phyloP scores from a whole-genome alignment of 2,113 vertebrate genomes.

The Conger conger region DNA sequence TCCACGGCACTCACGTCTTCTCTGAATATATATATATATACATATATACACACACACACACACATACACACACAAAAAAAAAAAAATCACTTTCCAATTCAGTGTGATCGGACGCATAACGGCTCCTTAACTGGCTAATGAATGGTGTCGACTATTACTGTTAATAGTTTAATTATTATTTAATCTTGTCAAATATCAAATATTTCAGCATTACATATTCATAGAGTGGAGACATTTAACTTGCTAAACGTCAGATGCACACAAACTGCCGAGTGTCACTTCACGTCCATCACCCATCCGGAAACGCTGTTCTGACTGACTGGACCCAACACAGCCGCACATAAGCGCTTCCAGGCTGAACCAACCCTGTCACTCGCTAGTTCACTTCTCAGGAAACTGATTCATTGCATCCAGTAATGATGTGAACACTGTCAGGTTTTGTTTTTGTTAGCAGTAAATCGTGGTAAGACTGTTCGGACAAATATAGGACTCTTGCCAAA shows the following conservation, averaged over 20 bases:
- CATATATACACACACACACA: no score
- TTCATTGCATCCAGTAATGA: not conserved
- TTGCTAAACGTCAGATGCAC: conserved; percentile 53
- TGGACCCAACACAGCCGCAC: not conserved
- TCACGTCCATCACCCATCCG: conserved; percentile 46
- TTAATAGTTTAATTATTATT: no score
- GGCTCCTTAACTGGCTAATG: not conserved
- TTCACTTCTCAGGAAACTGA: not conserved
- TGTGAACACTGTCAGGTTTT: not conserved
- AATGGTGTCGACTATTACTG: no score
- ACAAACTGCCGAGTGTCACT: conserved; percentile 54
- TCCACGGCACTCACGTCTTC: not conserved
- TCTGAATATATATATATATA: not conserved
- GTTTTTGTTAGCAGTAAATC: not conserved
- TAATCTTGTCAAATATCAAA: not conserved
- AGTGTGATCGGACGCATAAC: not conserved
- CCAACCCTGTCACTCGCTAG: not conserved
- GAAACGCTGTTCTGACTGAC: not conserved
- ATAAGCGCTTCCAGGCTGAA: not conserved
- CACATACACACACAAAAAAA: no score
- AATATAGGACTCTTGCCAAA: not conserved
- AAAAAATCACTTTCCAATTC: not conserved
- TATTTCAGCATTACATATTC: not conserved
- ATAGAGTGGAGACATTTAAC: conserved; percentile 28
- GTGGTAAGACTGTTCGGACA: not conserved